Evolutionary conservation across 2,113 vertebrate species (phyloP).

Genomic region (Symphodus melops): DNA sequence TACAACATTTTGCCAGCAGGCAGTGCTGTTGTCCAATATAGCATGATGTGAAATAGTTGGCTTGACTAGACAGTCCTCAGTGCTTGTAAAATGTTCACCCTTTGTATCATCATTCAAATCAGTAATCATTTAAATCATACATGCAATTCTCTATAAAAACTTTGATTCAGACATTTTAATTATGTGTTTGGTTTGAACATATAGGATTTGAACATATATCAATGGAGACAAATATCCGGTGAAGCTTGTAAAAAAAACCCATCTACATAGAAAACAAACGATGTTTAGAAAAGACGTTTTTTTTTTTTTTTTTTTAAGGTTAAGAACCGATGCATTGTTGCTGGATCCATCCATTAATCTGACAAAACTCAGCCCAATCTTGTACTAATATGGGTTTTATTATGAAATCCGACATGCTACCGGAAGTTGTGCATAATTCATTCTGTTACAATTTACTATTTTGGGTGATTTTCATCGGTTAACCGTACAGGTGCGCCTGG

Average conservation of each 20-base stretch:
- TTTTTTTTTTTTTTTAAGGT: no score
- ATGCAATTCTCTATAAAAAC: background rate
- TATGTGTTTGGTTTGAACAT: background rate
- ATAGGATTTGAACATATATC: background rate
- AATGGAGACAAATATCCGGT: no score
- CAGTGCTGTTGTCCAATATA: conserved; percentile 25
- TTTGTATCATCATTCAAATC: background rate
- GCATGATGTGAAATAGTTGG: background rate
- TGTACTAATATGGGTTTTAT: conserved; percentile 53
- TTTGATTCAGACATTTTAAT: background rate
- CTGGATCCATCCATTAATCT: background rate
- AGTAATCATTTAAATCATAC: background rate
- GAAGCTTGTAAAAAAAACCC: no score
- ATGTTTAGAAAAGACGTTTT: no score
- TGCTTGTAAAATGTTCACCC: background rate
- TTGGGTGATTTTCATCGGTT: conserved; percentile 11
- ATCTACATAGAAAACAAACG: no score
- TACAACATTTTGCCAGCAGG: conserved; percentile 37
- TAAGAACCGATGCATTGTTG: background rate
- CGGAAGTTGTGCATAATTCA: conserved; percentile 39
- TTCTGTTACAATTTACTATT: conserved; percentile 15
- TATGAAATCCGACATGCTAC: conserved; percentile 58
- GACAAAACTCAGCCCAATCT: background rate
- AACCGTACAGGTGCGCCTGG: conserved; percentile 70
- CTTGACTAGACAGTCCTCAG: background rate